Base-by-base conservation (phyloP, 2,797 vertebrate species). In the Pygocentrus nattereri region DNA sequence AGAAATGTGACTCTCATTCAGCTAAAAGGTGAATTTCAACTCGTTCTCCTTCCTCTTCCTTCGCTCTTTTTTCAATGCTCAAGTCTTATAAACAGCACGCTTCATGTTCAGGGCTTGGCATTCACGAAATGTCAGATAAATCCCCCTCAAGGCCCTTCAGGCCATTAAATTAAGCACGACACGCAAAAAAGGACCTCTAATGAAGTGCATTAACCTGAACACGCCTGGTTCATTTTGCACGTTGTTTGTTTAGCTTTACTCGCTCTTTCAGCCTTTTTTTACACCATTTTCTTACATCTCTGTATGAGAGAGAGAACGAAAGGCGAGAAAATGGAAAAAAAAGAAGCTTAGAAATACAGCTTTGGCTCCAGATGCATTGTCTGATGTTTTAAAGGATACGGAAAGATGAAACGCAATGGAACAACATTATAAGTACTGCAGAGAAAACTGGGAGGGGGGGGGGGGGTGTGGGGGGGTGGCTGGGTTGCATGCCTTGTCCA, bases 81-180 rank as follows among this genome's bases (percentile, higher is more conserved):
- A 27, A 50, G 23, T 30, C n/a, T 70, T 44, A 18, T 49, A 65
- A 65, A 65, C 62, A 65, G 59, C 7, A 30, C 15, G 27, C 62
- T 38, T 89, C 81, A 85, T 85, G 78, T 85, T 82, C 80, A 16
- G 62, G 68, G 61, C 64, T 81, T 88, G 88, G 87, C 88, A 89
- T 91, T 92, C 89, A 89, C 83, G 23, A 93, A 92, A 93, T 91
- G 90, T 91, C 92, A 92, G 82, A 86, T 74, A 84, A 91, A 90
- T 91, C 88, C 89, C 88, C 89, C 89, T 68, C 83, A 85, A 88
- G 89, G 90, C 90, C 77, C n/a, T 83, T 78, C n/a, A 44, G 85
- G 83, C 84, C 15, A 70, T 83, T 91, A 90, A 91, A 91, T 92
- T 87, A 92, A 90, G 86, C 81, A 87, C 85, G 87, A 89, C 87